Conservation (phyloP, 2,797 vertebrate genomes). For the Artibeus lituratus region DNA sequence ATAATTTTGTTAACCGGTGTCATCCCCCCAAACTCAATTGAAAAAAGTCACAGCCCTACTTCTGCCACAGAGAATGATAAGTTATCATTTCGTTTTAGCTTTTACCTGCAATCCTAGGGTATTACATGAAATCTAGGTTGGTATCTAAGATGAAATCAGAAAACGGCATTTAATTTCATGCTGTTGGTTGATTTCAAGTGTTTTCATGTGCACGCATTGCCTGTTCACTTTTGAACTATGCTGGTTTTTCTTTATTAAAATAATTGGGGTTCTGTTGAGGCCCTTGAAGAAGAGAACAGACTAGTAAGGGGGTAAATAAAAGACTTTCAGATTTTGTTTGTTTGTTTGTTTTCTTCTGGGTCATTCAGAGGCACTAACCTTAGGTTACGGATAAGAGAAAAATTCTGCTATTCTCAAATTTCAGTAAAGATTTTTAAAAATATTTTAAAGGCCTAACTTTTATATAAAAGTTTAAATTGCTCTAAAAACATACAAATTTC, state of each 20-base stretch:
- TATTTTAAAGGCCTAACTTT: conserved; percentile 28
- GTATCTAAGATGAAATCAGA: not conserved
- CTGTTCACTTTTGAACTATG: not conserved
- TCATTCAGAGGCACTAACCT: not conserved
- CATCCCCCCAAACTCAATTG: not conserved
- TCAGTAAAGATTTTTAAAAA: conserved; percentile 7
- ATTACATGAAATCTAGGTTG: not conserved
- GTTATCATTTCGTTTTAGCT: not conserved
- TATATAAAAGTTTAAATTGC: conserved; percentile 71
- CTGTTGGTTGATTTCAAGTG: not conserved
- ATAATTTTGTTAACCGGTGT: not conserved
- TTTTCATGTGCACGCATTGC: not conserved
- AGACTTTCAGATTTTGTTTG: not conserved
- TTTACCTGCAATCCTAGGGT: not conserved
- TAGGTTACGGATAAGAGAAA: conserved; percentile 7
- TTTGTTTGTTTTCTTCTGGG: not conserved
- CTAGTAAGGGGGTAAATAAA: not conserved
- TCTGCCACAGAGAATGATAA: not conserved
- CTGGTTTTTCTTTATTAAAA: not conserved
- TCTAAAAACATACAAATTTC: conserved; percentile 77
- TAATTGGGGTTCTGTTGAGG: not conserved
- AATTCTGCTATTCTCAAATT: conserved; percentile 29
- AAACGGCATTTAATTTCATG: not conserved
- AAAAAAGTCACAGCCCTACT: not conserved
- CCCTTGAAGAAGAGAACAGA: not conserved